phyloP scores from a whole-genome alignment of 2,888 invertebrate genomes.

The Seira sanloemensis region DNA sequence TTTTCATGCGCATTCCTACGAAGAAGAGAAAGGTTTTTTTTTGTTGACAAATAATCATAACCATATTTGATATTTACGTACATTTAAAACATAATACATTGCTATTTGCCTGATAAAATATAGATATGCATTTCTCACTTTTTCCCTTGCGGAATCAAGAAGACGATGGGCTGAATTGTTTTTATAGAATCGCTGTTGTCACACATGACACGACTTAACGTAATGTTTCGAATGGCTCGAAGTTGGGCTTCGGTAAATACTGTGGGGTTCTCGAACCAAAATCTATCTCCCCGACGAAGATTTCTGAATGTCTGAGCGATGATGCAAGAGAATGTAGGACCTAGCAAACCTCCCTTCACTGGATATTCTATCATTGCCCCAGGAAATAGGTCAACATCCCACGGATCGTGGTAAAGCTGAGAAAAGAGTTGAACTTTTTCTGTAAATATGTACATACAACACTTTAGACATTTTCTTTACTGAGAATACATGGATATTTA shows the following conservation, averaged over 20 bases:
- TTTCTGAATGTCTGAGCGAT: slow-evolving; percentile 78
- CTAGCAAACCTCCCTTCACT: slow-evolving; percentile 75
- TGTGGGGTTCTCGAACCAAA: slow-evolving; percentile 78
- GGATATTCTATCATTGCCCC: slow-evolving; percentile 76
- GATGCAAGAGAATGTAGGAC: slow-evolving; percentile 77
- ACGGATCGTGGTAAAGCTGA: slow-evolving; percentile 68
- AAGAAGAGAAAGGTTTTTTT: neutral
- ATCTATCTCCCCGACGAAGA: slow-evolving; percentile 77
- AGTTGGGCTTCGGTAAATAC: slow-evolving; percentile 85
- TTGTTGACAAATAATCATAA: neutral
- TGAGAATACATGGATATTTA: no score
- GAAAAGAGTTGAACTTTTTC: slow-evolving; percentile 70
- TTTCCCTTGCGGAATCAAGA: slow-evolving; percentile 80
- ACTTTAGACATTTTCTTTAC: neutral
- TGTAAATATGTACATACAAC: slow-evolving; percentile 35
- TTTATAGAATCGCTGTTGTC: slow-evolving; percentile 82
- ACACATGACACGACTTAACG: slow-evolving; percentile 85
- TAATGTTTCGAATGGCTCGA: slow-evolving; percentile 83
- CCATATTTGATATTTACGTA: neutral
- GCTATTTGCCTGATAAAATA: neutral
- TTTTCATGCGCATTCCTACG: slow-evolving; percentile 68
- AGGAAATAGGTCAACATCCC: slow-evolving; percentile 76
- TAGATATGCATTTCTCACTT: slow-evolving; percentile 66
- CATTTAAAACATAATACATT: neutral
- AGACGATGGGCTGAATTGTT: slow-evolving; percentile 84